Conservation (phyloP, 2,888 invertebrate genomes). For the Heliconius ethilla region DNA sequence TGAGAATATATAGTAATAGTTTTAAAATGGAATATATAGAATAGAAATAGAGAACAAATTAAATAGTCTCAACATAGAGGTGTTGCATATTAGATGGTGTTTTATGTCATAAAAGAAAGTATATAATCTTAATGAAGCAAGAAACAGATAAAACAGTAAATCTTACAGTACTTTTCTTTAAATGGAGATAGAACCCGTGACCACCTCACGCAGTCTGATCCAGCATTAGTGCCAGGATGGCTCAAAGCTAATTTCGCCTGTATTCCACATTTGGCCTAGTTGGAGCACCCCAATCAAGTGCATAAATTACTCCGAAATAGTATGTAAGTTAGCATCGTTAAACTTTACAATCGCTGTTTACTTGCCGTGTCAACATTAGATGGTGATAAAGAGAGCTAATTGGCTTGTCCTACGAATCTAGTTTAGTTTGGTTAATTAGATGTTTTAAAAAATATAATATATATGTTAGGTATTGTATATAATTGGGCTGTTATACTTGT, state of each 20-base stretch:
- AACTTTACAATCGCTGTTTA: slow-evolving; percentile 22
- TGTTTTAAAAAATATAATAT: background rate
- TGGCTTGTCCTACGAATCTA: slow-evolving; percentile 5
- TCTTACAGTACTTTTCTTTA: background rate
- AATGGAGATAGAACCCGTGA: background rate
- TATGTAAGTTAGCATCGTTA: slow-evolving; percentile 23
- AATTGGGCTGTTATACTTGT: background rate
- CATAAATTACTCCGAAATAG: slow-evolving; percentile 18
- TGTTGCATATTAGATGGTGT: too few species aligned
- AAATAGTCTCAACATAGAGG: too few species aligned
- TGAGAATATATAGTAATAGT: too few species aligned
- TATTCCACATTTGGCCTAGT: slow-evolving; percentile 10
- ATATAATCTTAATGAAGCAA: background rate
- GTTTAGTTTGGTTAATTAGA: background rate
- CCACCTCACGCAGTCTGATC: background rate
- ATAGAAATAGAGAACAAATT: too few species aligned
- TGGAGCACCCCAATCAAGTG: slow-evolving; percentile 20
- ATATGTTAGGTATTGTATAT: too few species aligned
- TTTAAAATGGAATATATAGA: too few species aligned
- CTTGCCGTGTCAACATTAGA: slow-evolving; percentile 20
- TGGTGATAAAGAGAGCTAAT: slow-evolving; percentile 15
- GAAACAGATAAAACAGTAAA: background rate
- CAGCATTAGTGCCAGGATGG: background rate
- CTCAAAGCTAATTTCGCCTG: background rate
- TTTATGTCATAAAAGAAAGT: too few species aligned